phyloP scores from a whole-genome alignment of 2,797 vertebrate species.

The Phoebastria nigripes region DNA sequence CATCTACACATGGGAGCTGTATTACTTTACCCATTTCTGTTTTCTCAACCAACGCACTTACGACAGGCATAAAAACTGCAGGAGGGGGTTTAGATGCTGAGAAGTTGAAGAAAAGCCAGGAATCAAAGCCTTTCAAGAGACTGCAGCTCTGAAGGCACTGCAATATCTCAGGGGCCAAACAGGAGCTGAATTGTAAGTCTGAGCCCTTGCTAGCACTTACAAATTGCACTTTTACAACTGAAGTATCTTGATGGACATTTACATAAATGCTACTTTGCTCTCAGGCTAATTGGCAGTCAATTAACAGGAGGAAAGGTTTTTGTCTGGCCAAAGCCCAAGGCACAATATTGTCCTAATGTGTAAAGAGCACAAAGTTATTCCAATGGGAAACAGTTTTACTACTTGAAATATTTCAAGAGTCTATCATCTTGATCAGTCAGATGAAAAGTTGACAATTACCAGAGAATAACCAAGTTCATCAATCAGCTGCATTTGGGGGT shows the following conservation, averaged over 20 bases:
- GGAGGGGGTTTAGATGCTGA: neutral
- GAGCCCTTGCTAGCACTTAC: neutral
- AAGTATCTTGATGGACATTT: neutral
- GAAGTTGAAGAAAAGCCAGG: neutral
- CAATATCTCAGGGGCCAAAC: neutral
- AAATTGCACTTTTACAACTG: neutral
- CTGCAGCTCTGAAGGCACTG: neutral
- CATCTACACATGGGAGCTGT: neutral
- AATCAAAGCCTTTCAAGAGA: neutral
- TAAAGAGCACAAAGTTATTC: neutral
- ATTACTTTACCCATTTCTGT: neutral
- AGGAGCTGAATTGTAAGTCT: neutral
- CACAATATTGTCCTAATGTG: neutral
- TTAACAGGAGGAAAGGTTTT: neutral
- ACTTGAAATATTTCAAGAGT: neutral
- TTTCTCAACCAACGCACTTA: neutral
- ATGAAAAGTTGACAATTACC: neutral
- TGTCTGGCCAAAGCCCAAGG: neutral
- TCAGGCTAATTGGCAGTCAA: neutral
- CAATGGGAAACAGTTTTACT: neutral
- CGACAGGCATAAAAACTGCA: neutral
- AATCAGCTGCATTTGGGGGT: neutral
- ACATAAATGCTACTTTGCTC: neutral
- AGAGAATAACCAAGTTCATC: fast-evolving
- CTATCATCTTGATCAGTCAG: neutral